Conservation (phyloP, 2,113 vertebrate genomes). For the Pluvianellus socialis region DNA sequence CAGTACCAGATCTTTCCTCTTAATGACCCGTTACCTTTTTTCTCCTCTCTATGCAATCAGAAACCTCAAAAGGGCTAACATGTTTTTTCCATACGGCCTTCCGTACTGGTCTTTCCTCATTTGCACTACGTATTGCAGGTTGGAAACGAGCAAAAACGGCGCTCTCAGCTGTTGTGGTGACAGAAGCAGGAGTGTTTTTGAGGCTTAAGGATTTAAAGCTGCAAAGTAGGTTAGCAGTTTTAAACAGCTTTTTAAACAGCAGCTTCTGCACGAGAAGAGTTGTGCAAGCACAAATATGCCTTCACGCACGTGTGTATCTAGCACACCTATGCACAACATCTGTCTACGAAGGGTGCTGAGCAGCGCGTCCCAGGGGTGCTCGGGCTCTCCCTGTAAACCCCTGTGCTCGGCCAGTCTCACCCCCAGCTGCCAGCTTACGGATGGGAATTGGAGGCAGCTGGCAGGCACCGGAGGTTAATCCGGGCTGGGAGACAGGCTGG, state of each 20-base stretch:
- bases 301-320: accelerated
- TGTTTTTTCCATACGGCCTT: background rate
- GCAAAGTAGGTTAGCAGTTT: background rate
- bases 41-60: background rate
- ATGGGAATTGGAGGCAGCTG: background rate
- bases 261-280: background rate
- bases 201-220: background rate
- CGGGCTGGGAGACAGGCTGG: background rate
- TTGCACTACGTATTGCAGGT: background rate
- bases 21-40: background rate
- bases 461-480: background rate
- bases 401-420: accelerated
- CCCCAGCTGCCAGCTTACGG: accelerated
- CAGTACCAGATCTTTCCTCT: background rate
- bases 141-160: background rate
- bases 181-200: background rate
- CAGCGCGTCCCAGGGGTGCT: background rate
- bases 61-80: background rate
- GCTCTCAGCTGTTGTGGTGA: background rate
- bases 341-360: accelerated
- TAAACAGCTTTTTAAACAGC: background rate
- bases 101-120: background rate
- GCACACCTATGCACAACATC: accelerated
- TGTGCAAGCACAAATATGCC: background rate
- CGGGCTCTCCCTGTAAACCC: background rate